A percentile compares a stretch with the other conserved stretches of the same genome.
Evolutionary conservation across 1,140 invertebrate species (phyloP).

Genomic region (Solen grandis): DNA sequence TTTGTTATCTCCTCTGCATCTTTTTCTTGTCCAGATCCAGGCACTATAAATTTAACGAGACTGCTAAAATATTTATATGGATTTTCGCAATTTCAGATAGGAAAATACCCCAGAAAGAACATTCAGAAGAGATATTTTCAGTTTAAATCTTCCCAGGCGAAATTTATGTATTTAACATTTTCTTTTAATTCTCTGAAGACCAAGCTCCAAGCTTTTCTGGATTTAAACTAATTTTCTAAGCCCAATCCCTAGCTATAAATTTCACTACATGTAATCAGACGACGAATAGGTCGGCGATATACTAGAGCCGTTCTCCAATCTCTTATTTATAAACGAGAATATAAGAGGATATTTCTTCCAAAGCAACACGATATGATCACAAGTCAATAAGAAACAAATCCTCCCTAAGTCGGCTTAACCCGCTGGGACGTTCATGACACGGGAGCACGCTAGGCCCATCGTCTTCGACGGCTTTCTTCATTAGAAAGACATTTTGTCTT

Average conservation of each 20-base stretch:
- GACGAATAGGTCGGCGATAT: constrained; percentile 26
- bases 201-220: neutral
- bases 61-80: no score
- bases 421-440: constrained; percentile 37
- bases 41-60: no score
- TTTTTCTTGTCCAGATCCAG: no score
- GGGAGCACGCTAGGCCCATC: constrained; percentile 41
- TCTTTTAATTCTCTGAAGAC: neutral
- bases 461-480: constrained; percentile 30
- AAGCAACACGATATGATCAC: constrained; percentile 36
- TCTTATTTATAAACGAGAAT: constrained; percentile 45
- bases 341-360: constrained; percentile 56
- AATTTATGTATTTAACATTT: neutral
- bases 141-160: neutral
- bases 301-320: neutral
- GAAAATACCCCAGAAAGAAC: no score
- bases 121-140: neutral
- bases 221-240: neutral
- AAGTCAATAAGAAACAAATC: constrained; percentile 38
- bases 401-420: constrained; percentile 52
- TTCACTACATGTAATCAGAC: constrained; percentile 44
- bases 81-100: no score
- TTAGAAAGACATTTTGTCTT: constrained; percentile 52
- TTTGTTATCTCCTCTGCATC: no score
- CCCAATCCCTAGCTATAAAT: constrained; percentile 17